A percentile compares a stretch with the other conserved stretches of the same genome.
These are phyloP conservation scores for Macaria notata DNA, from an alignment of 2,888 invertebrate genomes.

Conservation along the genomic window DNA sequence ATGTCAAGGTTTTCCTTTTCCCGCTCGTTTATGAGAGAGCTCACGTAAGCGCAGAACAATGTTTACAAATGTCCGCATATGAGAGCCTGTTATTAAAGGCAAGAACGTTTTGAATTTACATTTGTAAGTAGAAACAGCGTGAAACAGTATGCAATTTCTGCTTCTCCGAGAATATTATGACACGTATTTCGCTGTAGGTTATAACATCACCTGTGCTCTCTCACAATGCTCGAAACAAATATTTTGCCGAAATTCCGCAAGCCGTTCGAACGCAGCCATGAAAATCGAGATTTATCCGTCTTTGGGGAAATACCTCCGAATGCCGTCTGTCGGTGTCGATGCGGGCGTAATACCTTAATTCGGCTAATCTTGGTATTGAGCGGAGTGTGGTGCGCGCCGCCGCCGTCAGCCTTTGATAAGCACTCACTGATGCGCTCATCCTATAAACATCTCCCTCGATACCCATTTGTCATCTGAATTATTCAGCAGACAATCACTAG, in stretches of 20 bases:
- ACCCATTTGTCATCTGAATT: constrained; percentile 38
- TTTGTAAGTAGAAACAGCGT: constrained; percentile 25
- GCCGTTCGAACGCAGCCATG: constrained; percentile 50
- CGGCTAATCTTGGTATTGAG: constrained; percentile 67
- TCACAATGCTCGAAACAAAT: constrained; percentile 30
- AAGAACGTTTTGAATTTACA: constrained; percentile 32
- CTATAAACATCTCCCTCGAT: constrained; percentile 35
- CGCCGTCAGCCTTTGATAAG: constrained; percentile 28
- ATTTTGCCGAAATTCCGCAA: constrained; percentile 30
- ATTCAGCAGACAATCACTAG: constrained; percentile 36
- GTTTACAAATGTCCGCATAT: constrained; percentile 32
- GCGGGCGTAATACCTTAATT: constrained; percentile 72
- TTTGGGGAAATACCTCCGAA: constrained; percentile 69
- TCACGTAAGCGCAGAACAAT: constrained; percentile 30
- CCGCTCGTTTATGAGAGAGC: constrained; percentile 24
- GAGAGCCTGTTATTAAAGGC: constrained; percentile 30
- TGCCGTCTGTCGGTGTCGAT: constrained; percentile 54
- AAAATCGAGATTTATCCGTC: constrained; percentile 73
- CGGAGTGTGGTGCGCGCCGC: constrained; percentile 42
- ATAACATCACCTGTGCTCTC: constrained; percentile 25
- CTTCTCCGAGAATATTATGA: constrained; percentile 27
- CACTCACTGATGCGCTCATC: constrained; percentile 39
- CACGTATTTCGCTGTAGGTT: constrained; percentile 23
- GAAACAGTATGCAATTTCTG: constrained; percentile 25
- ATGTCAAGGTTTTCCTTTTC: constrained; percentile 16